Evolutionary conservation across 2,797 vertebrate species (phyloP), one percentile per base, ranked within the genome.

Genomic region (Acanthurus leucopareius): DNA sequence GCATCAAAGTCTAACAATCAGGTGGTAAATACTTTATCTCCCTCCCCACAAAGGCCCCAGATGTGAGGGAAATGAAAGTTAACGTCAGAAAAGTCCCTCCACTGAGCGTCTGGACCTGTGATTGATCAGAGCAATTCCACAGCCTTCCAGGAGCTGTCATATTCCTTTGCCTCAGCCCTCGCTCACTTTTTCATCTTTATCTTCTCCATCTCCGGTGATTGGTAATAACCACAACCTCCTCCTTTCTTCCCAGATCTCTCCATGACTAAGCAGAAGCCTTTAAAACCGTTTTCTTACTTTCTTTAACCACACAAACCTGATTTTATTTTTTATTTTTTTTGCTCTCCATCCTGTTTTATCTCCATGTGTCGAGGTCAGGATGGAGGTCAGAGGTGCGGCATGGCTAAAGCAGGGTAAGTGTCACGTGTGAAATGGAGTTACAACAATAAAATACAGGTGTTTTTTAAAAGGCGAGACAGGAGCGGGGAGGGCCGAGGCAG

Each of bases 401-500:
- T 70, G 83, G 65, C 80, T 76, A 59, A 62, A 66, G 38, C 69
- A 48, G 67, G 81, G 70, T 35, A 73, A 53, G 75, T 70, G 84
- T 84, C 85, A 84, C 63, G 59, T 90, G 84, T 91, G 85, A 92
- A 91, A 85, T 73, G 68, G 84, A 78, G 59, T 80, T 82, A 59
- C 16, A 53, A 69, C 93, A 93, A 92, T 93, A 94, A 95, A 94
- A 90, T 88, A 84, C 93, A 94, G 92, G 93, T 93, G 93, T 89
- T 90, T 91, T 86, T 83, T 7, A 7, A 73, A 80, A 82, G 70
- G 73, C 15, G 56, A 76, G 72, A 69, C 22, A 2, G 66, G 70
- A 75, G 25, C 2, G 63, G 67, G 28, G 73, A 56, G 74, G 17
- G 52, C 25, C 17, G 49, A 38, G 22, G 76, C 4, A 8, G 56